Evolutionary conservation across 2,797 vertebrate species (phyloP), one percentile per base, ranked within the genome.

Genomic region (Anguilla obscura): DNA sequence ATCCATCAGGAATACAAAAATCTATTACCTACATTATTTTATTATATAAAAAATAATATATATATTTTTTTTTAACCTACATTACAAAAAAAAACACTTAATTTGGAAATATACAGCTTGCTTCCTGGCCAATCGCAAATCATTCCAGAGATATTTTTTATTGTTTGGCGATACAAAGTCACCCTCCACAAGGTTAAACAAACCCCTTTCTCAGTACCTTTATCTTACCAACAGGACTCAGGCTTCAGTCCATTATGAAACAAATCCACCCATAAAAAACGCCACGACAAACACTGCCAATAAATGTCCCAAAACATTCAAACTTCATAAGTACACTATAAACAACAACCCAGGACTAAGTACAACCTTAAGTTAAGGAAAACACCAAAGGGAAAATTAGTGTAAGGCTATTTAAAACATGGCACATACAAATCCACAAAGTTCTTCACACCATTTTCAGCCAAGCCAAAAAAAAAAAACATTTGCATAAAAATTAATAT

Each of bases 1-100:
- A 69, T 10, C 63, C 63, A 69, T 69, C 63, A n/a, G 63, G 79
- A 9, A 50, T 40, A 79, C 74, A 45, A 79, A 79, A 79, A 82
- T 50, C 21, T 2, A 48, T 48, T 10, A 12, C 74, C 33, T 36
- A 40, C 3, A 45, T 45, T 45, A 45, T 45, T 45, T 45, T 45
- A 45, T 45, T 45, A 45, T 45, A 3, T 45, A 45, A 45, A 45
- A 45, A 45, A 45, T 40, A 45, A 45, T 40, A 40, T 40, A 33
- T 36, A 1, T 36, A 36, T 36, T 36, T 40, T 3, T 40, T 40
- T 40, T 40, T 40, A 40, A 10, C 74, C 16, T 36, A 40, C 36
- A 76, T 76, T 40, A 76, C 45, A 50, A 82, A 9, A 9, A 40
- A 45, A 40, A n/a, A n/a, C n/a, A 79, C 74, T 36, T 33, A 45